Evolutionary conservation across 2,888 invertebrate genomes (phyloP).

Genomic region (Temnothorax unifasciatus): DNA sequence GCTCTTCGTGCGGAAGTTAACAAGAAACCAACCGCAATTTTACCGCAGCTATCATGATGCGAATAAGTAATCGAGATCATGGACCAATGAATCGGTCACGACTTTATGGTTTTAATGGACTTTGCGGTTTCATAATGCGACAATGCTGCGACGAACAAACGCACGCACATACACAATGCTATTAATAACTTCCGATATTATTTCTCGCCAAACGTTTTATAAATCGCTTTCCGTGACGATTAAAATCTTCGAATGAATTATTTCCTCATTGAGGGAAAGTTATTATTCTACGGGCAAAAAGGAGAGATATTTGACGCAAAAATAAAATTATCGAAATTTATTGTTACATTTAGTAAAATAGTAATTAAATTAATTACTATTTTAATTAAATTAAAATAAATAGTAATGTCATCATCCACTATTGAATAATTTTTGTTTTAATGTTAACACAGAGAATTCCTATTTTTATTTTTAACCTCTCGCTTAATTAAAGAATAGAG

Average conservation of each 20-base stretch:
- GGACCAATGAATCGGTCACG: constrained; percentile 44
- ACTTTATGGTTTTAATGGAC: constrained; percentile 58
- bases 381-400: too few species aligned
- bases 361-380: background rate
- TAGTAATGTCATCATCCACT: background rate
- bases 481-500: background rate
- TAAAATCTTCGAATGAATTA: constrained; percentile 20
- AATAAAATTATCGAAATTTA: constrained; percentile 1
- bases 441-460: background rate
- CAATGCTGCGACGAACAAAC: constrained; percentile 24
- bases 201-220: constrained; percentile 22
- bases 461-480: background rate
- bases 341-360: background rate
- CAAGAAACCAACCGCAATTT: constrained; percentile 63
- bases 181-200: constrained; percentile 39
- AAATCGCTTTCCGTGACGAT: background rate
- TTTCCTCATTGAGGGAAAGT: constrained; percentile 36
- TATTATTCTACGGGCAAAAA: background rate
- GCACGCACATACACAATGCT: background rate
- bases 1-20: constrained; percentile 37
- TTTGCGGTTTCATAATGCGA: constrained; percentile 46
- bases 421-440: background rate
- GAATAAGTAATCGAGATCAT: constrained; percentile 62
- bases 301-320: background rate
- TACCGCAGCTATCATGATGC: constrained; percentile 38